Evolutionary conservation across 1,140 invertebrate species (phyloP), one percentile per base, ranked within the genome.

Genomic region (Rhysida immarginata): DNA sequence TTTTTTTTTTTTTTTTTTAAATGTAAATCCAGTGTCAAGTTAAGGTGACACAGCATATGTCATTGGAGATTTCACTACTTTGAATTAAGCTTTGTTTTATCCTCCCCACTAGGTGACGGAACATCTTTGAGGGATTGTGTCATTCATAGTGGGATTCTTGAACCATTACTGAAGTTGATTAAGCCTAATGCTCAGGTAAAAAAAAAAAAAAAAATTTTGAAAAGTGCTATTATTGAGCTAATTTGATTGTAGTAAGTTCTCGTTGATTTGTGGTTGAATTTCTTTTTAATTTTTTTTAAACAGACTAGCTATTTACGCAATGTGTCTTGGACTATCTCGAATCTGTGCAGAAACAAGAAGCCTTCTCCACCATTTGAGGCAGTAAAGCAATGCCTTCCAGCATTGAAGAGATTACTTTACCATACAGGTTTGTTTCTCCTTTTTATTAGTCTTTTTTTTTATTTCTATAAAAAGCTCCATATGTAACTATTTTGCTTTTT

Each of bases 311-410:
- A 78, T 60, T 63, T 80, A 46, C 67, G 79, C 0, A 81, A 85
- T 63, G 82, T 88, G 26, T 84, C 87, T 0, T 96, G 92, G 92
- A 82, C 90, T 21, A 77, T 95, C 54, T 93, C 90, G 21, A 96
- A 96, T 74, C 74, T 96, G 26, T 93, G 88, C 66, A 81, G 92
- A 45, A 87, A 88, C 66, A 95, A 96, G 69, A 90, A 90, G 69
- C 90, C 90, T 1, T 75, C 84, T 2, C 85, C 87, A 46, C 75
- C 81, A 42, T 84, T 87, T 59, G 78, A 85, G 2, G 73, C 79
- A 16, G 81, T 96, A 0, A 76, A 81, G 63, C 76, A 81, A n/a
- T 81, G 89, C 53, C 69, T 99, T 21, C 87, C 89, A 0, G 78
- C 82, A 18, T 73, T 99, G 0, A 79, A 81, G 25, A 76, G 82